Percentiles rank a stretch among this genome's conserved stretches.
Conservation (phyloP, 2,888 invertebrate species). For the Prosopocoilus inquinatus region DNA sequence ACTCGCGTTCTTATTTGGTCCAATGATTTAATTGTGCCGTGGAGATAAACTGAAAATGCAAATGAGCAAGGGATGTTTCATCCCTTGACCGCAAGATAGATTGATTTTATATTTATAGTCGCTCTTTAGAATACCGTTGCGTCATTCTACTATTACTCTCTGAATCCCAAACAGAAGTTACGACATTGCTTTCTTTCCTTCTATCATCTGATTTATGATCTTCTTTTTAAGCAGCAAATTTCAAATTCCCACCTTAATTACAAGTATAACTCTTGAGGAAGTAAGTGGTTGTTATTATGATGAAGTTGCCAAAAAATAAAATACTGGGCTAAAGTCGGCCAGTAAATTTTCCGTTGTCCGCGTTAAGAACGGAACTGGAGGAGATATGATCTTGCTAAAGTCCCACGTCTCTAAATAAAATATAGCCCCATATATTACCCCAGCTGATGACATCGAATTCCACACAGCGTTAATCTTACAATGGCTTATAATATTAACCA, state of each 20-base stretch:
- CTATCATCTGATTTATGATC: no score
- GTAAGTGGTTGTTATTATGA: no score
- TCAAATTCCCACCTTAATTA: no score
- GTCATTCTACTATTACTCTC: constrained; percentile 20
- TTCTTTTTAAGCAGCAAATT: no score
- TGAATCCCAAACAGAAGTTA: no score
- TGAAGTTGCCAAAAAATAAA: constrained; percentile 14
- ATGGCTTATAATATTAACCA: constrained; percentile 6
- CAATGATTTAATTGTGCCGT: constrained; percentile 24
- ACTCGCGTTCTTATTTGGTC: constrained; percentile 13
- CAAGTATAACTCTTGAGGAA: no score
- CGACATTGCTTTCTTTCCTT: no score
- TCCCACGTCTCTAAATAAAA: constrained; percentile 48
- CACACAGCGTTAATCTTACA: constrained; percentile 7
- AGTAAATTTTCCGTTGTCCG: constrained; percentile 18
- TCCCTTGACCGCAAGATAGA: constrained; percentile 31
- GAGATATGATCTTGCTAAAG: constrained; percentile 49
- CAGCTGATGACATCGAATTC: constrained; percentile 43
- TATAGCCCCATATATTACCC: constrained; percentile 47
- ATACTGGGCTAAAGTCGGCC: constrained; percentile 12
- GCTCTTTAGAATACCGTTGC: constrained; percentile 25
- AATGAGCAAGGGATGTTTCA: constrained; percentile 27
- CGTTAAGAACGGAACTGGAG: constrained; percentile 18
- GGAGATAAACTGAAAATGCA: constrained; percentile 30
- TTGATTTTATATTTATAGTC: constrained; percentile 30